Percentiles rank a stretch among this genome's conserved stretches.
These are phyloP conservation scores for Columbina picui DNA, from an alignment of 2,113 vertebrate genomes.

Conservation along the genomic window DNA sequence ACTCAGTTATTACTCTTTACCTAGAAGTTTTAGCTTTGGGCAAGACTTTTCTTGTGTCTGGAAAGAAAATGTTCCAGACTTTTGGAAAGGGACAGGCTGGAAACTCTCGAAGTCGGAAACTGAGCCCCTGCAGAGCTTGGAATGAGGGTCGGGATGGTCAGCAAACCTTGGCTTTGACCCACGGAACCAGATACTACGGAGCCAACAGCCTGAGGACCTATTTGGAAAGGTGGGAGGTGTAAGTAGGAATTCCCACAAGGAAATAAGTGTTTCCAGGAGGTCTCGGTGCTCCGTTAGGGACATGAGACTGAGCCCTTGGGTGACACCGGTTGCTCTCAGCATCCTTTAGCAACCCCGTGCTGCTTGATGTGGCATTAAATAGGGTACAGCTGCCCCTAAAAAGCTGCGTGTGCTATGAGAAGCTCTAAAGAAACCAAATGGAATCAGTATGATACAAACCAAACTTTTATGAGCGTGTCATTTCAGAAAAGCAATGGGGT, in stretches of 20 bases:
- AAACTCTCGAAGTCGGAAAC: background rate
- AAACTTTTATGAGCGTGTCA: background rate
- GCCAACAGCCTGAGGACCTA: background rate
- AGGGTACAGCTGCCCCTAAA: background rate
- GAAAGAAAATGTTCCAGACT: background rate
- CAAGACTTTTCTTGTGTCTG: background rate
- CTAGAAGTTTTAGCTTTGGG: background rate
- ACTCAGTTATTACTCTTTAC: background rate
- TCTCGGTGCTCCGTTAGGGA: background rate
- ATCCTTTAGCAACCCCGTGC: background rate
- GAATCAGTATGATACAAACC: background rate
- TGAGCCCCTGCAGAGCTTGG: background rate
- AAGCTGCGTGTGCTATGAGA: background rate
- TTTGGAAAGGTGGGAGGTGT: background rate
- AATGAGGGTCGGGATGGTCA: background rate
- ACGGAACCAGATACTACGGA: rapidly evolving
- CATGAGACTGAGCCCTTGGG: background rate
- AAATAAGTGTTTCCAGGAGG: background rate
- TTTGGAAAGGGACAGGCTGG: background rate
- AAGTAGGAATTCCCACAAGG: background rate
- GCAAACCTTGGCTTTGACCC: background rate
- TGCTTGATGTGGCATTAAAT: background rate
- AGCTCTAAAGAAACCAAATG: background rate
- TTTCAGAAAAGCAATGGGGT: background rate
- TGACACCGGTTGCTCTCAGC: background rate